phyloP scores from a whole-genome alignment of 2,113 vertebrate genomes.

The Onychorhynchus coronatus region DNA sequence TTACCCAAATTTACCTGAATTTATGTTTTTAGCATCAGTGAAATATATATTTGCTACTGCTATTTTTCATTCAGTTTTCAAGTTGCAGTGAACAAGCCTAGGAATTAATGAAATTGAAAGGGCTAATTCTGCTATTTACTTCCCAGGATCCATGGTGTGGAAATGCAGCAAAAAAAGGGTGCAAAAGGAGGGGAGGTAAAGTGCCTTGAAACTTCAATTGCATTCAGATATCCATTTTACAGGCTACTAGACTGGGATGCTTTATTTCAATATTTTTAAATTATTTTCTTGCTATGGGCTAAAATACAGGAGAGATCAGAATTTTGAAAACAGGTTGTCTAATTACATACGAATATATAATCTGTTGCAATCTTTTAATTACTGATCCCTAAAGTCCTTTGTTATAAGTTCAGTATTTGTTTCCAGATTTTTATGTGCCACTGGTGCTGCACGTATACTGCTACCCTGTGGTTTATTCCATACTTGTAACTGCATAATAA shows the following conservation, averaged over 20 bases:
- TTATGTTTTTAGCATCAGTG: not conserved
- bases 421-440: not conserved
- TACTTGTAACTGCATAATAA: not conserved
- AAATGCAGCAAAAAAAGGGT: not conserved
- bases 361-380: not conserved
- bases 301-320: not conserved
- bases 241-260: not conserved
- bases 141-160: not conserved
- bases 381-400: not conserved
- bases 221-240: not conserved
- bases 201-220: not conserved
- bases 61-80: not conserved
- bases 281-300: not conserved
- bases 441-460: not conserved
- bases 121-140: not conserved
- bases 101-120: not conserved
- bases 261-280: not conserved
- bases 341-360: not conserved
- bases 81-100: not conserved
- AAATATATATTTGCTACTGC: not conserved
- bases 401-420: not conserved
- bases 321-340: not conserved
- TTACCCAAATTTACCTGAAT: not conserved
- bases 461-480: not conserved
- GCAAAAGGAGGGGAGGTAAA: not conserved